These are phyloP conservation scores for Frankliniella fusca DNA, from an alignment of 2,888 invertebrate species.

Conservation along the genomic window DNA sequence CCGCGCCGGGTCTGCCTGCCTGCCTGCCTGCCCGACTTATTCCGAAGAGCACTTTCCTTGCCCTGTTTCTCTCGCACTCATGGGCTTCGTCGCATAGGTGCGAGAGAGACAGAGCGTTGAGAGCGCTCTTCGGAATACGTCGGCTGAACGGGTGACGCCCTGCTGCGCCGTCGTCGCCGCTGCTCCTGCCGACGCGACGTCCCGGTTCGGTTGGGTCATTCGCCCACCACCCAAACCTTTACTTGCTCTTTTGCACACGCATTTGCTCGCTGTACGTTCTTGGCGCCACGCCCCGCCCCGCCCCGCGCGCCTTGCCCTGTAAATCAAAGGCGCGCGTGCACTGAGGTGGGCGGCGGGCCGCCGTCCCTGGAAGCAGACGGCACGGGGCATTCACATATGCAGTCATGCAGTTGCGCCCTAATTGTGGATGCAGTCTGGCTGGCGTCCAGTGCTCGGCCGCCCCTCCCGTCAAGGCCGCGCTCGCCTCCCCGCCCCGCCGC, in stretches of 20 bases:
- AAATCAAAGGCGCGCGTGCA: slow-evolving; percentile 21
- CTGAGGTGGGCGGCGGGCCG: slow-evolving; percentile 4
- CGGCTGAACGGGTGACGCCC: background rate
- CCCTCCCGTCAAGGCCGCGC: background rate
- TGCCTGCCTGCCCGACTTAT: no score
- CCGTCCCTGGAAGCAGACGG: background rate
- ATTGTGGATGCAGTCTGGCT: slow-evolving; percentile 8
- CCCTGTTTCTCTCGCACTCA: no score
- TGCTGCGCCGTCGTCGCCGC: background rate
- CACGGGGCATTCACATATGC: background rate
- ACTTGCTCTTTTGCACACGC: background rate
- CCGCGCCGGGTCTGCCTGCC: background rate
- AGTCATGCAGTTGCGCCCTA: background rate
- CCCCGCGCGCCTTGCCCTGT: background rate
- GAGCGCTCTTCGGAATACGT: no score
- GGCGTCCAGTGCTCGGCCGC: background rate
- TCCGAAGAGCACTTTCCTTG: no score
- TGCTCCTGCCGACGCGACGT: background rate
- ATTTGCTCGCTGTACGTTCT: background rate
- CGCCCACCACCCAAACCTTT: background rate
- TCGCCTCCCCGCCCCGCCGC: background rate
- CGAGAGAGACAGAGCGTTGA: no score
- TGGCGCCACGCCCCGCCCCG: background rate
- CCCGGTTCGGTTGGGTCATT: background rate
- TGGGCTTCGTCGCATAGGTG: no score